phyloP scores from a whole-genome alignment of 2,113 vertebrate species.

The Lamprologus speciosus region DNA sequence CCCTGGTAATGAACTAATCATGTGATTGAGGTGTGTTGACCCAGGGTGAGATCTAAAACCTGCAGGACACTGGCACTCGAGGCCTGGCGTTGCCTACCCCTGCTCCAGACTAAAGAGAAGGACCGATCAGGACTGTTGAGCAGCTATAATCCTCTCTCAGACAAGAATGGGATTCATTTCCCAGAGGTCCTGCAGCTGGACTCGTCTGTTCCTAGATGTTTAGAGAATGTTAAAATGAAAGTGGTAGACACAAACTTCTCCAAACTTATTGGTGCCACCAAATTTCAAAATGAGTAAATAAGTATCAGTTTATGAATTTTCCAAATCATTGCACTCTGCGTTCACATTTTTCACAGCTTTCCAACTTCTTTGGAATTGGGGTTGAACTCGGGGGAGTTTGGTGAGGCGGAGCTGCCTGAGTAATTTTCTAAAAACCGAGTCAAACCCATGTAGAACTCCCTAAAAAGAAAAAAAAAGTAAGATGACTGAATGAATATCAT shows the following conservation, averaged over 20 bases:
- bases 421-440: accelerated
- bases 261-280: background rate
- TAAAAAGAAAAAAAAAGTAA: accelerated
- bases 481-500: accelerated
- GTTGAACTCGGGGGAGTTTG: accelerated
- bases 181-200: background rate
- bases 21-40: background rate
- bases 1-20: background rate
- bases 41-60: background rate
- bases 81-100: accelerated
- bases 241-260: background rate
- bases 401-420: accelerated
- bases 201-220: background rate
- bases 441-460: background rate
- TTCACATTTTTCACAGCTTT: accelerated
- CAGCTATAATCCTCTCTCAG: accelerated
- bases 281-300: accelerated
- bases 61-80: accelerated
- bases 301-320: background rate
- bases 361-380: background rate
- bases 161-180: background rate
- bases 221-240: background rate
- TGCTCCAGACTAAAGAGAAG: background rate
- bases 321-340: background rate
- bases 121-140: accelerated